phyloP scores from a whole-genome alignment of 1,140 invertebrate species.

The Lordiphosa collinella region DNA sequence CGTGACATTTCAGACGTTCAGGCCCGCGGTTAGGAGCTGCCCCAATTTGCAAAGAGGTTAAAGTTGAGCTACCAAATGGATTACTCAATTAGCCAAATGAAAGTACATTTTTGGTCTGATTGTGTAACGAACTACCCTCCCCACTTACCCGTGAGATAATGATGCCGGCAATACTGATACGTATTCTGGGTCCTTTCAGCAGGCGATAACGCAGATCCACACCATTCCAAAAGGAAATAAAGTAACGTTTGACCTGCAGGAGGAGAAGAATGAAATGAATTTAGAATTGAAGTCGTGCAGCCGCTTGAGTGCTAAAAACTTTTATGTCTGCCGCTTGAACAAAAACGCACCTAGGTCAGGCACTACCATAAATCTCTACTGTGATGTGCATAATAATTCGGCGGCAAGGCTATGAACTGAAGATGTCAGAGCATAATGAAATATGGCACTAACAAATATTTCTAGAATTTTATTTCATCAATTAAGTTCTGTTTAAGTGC shows the following conservation, averaged over 20 bases:
- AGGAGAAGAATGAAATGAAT: neutral
- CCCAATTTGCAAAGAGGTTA: constrained; percentile 50
- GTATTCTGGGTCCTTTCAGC: constrained; percentile 93
- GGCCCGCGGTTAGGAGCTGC: constrained; percentile 22
- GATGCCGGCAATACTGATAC: constrained; percentile 96
- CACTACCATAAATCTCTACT: constrained; percentile 39
- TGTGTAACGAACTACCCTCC: constrained; percentile 14
- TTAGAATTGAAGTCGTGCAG: neutral
- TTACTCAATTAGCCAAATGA: constrained; percentile 65
- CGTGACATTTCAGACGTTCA: constrained; percentile 50
- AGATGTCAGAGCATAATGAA: too few relatives aligned
- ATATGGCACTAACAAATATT: too few relatives aligned
- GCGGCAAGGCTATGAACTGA: too few relatives aligned
- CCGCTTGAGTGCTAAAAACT: constrained; percentile 21
- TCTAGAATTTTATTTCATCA: too few relatives aligned
- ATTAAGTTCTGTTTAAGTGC: too few relatives aligned
- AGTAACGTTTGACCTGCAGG: constrained; percentile 93
- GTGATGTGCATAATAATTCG: constrained; percentile 49
- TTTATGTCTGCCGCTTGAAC: constrained; percentile 45
- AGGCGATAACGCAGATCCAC: constrained; percentile 95
- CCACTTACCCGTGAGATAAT: constrained; percentile 94
- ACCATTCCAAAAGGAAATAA: constrained; percentile 97
- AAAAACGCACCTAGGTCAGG: constrained; percentile 11
- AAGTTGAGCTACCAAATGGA: constrained; percentile 45
- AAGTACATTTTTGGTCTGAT: constrained; percentile 19